Conservation (phyloP, 2,888 invertebrate species). For the Dorcus parallelipipedus region DNA sequence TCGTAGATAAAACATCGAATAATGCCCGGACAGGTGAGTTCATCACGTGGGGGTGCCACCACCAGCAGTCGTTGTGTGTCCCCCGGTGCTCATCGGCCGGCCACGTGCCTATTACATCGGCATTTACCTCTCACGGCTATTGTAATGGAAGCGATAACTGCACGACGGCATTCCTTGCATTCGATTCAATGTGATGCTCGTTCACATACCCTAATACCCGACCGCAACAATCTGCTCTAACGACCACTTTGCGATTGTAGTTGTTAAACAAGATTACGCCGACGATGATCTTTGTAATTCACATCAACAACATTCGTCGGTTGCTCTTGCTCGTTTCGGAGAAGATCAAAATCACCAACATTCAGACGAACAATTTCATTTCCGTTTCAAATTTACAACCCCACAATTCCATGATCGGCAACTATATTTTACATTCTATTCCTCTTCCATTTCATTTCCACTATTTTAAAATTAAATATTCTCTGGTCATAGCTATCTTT, state of each 20-base stretch:
- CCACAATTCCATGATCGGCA: too few species aligned
- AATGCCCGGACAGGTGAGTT: conserved; percentile 33
- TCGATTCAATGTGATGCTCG: conserved; percentile 26
- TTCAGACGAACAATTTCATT: too few species aligned
- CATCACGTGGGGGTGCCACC: conserved; percentile 20
- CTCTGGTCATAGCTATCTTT: too few species aligned
- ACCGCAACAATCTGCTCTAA: conserved; percentile 13
- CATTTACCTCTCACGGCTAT: conserved; percentile 32
- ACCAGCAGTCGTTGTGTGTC: conserved; percentile 25
- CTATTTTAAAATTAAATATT: too few species aligned
- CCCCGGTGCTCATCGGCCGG: conserved; percentile 40
- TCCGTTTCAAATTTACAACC: too few species aligned
- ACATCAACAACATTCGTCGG: not conserved
- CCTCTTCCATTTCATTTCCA: too few species aligned
- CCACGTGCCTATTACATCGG: conserved; percentile 45
- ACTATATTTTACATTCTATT: too few species aligned
- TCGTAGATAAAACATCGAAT: conserved; percentile 40
- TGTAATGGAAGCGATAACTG: conserved; percentile 41
- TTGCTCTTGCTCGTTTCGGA: too few species aligned
- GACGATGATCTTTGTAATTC: not conserved
- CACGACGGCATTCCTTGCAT: conserved; percentile 29
- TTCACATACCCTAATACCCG: conserved; percentile 15
- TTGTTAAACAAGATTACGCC: not conserved
- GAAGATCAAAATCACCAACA: too few species aligned
- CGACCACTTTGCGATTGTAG: conserved; percentile 12